Base-by-base conservation (phyloP, 1,140 invertebrate species). In the Aleiodes sp. region DNA sequence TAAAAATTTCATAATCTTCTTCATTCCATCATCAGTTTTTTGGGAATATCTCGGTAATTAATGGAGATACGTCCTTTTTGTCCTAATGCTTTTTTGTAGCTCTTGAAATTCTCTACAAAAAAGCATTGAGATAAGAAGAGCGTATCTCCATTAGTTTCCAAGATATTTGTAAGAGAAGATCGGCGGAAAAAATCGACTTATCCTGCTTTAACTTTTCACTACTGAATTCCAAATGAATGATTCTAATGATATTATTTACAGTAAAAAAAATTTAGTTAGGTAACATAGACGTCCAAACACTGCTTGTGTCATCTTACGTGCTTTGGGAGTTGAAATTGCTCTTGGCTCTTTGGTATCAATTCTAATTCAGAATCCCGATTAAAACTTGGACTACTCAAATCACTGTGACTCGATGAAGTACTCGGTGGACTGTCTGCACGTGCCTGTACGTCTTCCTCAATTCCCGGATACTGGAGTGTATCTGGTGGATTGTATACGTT, bases 401-500 rank as follows among this genome's bases (percentile, higher is more conserved):
- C 91, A 43, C 90, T 92, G 72, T 91, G 89, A 74, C 88, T 89
- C 61, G 90, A 91, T n/a, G 91, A 92, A 1, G 90, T 90, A 10
- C 90, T 91, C 9, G 88, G 85, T 8, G 90, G 90, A 16, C 90
- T 91, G 39, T 89, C 89, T 0, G 90, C 84, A 10, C 89, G 82
- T 33, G 83, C 78, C 4, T 82, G 78, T 3, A 79, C 73, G 1
- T 80, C 80, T 10, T 88, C 85, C 28, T 87, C 87, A 10, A 79
- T 78, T 24, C 90, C 90, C 1, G 94, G 93, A 70, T 95, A 91
- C 76, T 94, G 94, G 43, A 96, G 85, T 4, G 89, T 88, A 62
- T 89, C 90, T 4, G 93, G 93, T 14, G 93, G 93, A 77, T 91
- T 88, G 82, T 93, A 94, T 0, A 94, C 89, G 60, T 89, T 90